Conservation (phyloP, 2,888 invertebrate genomes). For the Drosophila anomelani region DNA sequence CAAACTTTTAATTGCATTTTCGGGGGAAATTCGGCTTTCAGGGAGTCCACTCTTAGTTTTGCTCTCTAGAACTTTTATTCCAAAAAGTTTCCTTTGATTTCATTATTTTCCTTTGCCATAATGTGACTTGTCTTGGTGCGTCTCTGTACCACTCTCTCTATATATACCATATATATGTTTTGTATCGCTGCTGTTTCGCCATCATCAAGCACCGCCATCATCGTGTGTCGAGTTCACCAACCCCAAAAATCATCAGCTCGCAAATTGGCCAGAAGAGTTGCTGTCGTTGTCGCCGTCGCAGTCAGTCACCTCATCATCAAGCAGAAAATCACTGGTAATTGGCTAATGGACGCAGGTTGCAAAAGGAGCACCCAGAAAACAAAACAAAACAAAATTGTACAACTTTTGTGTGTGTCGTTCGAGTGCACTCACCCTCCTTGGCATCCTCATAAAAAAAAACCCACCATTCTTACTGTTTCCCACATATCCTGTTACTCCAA, state of each 20-base stretch:
- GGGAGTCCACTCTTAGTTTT: constrained; percentile 14
- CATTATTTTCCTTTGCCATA: constrained; percentile 35
- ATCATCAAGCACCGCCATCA: constrained; percentile 11
- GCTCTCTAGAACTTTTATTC: constrained; percentile 18
- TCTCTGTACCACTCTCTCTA: constrained; percentile 23
- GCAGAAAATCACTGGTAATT: constrained; percentile 71
- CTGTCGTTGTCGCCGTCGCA: constrained; percentile 17
- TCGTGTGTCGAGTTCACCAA: constrained; percentile 57
- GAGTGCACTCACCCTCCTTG: constrained; percentile 32
- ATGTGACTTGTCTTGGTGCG: constrained; percentile 34
- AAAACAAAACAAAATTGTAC: constrained; percentile 20
- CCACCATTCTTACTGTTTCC: constrained; percentile 29
- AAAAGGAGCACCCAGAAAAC: constrained; percentile 20
- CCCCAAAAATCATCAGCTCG: constrained; percentile 52
- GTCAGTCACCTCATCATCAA: constrained; percentile 69
- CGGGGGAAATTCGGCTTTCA: constrained; percentile 13
- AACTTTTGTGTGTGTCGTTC: constrained; percentile 36
- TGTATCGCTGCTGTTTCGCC: constrained; percentile 33
- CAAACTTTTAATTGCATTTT: constrained; percentile 35
- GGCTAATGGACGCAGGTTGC: constrained; percentile 66
- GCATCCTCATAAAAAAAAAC: constrained; percentile 30
- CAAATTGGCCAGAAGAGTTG: constrained; percentile 67
- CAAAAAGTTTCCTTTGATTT: constrained; percentile 40
- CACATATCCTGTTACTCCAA: background rate
- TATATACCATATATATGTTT: constrained; percentile 1